Evolutionary conservation across 2,888 invertebrate species (phyloP).

Genomic region (Caenorhabditis zanzibari): DNA sequence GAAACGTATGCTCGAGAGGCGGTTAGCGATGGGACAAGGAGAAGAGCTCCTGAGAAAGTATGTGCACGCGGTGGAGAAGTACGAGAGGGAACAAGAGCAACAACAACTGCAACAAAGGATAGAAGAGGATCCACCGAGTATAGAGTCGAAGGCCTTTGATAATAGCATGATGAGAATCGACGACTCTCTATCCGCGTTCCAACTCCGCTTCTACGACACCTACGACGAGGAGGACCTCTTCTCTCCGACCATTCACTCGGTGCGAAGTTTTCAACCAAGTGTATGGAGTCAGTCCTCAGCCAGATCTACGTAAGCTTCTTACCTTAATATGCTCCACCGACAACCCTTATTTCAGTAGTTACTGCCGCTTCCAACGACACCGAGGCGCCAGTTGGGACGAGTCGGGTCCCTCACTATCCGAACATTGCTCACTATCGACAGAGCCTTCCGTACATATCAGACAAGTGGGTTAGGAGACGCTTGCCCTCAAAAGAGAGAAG

Average conservation of each 20-base stretch:
- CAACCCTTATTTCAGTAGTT: slow-evolving; percentile 36
- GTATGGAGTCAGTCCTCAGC: slow-evolving; percentile 78
- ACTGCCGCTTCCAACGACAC: slow-evolving; percentile 59
- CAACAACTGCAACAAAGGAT: slow-evolving; percentile 32
- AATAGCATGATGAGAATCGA: slow-evolving; percentile 67
- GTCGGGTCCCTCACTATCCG: slow-evolving; percentile 79
- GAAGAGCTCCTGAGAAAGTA: slow-evolving; percentile 80
- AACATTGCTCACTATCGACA: slow-evolving; percentile 81
- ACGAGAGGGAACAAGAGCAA: slow-evolving; percentile 50
- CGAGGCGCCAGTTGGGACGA: slow-evolving; percentile 80
- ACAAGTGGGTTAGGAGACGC: slow-evolving; percentile 53
- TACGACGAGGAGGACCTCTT: slow-evolving; percentile 66
- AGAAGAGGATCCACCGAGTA: slow-evolving; percentile 51
- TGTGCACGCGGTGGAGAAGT: slow-evolving; percentile 74
- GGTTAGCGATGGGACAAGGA: slow-evolving; percentile 82
- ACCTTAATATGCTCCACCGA: no score
- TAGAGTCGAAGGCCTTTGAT: slow-evolving; percentile 47
- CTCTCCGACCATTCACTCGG: slow-evolving; percentile 68
- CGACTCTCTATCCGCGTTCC: slow-evolving; percentile 62
- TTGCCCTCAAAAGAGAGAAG: background rate
- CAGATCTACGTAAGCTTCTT: slow-evolving; percentile 73
- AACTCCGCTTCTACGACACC: slow-evolving; percentile 64
- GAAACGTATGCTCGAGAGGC: slow-evolving; percentile 81
- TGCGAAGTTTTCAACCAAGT: slow-evolving; percentile 74
- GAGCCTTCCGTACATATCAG: slow-evolving; percentile 80